phyloP scores from a whole-genome alignment of 2,797 vertebrate genomes.

The Muraenolepis orangiensis region DNA sequence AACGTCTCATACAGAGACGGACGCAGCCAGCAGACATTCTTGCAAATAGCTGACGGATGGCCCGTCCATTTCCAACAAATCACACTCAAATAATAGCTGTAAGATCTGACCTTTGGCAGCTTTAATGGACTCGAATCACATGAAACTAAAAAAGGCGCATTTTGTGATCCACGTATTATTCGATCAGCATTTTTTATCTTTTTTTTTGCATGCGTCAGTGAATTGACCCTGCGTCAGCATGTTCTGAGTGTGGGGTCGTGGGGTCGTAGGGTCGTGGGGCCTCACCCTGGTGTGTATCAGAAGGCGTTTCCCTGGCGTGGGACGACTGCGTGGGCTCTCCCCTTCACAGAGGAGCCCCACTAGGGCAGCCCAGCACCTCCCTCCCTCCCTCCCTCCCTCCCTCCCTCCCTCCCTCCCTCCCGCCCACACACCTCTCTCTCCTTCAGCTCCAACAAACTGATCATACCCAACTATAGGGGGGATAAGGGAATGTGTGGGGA shows the following conservation, averaged over 20 bases:
- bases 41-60: background rate
- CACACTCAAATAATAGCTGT: background rate
- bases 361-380: conserved; percentile 60
- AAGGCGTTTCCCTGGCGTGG: conserved; percentile 60
- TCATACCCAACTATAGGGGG: background rate
- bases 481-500: background rate
- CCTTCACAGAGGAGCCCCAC: conserved; percentile 54
- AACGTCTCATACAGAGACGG: background rate
- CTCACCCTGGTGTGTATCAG: conserved; percentile 42
- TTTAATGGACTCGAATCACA: background rate
- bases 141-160: background rate
- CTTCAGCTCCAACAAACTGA: background rate
- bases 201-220: background rate
- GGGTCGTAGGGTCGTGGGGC: no score
- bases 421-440: no score
- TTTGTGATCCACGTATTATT: background rate
- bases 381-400: conserved; percentile 47
- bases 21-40: no score
- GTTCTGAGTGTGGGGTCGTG: conserved; percentile 25
- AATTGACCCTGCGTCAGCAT: background rate
- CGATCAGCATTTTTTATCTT: background rate
- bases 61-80: background rate
- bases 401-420: conserved; percentile 47
- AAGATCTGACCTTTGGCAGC: background rate
- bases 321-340: conserved; percentile 74